Conservation (phyloP, 2,113 vertebrate species). For the Eublepharis macularius region DNA sequence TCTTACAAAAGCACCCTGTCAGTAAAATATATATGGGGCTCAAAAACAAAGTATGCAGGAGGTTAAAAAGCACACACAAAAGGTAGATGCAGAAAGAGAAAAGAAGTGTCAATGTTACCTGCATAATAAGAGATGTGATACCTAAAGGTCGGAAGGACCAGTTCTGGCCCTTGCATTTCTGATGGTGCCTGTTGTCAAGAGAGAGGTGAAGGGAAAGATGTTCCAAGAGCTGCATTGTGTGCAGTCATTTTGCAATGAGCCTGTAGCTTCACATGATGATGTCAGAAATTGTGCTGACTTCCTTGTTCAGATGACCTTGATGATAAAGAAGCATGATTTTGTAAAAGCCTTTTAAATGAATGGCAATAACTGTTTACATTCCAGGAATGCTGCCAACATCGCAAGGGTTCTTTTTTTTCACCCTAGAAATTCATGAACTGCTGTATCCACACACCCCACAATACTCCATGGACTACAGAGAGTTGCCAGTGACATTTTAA, state of each 20-base stretch:
- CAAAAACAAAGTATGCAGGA: background rate
- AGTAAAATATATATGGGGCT: slow-evolving; percentile 48
- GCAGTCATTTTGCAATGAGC: background rate
- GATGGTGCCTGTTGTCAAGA: background rate
- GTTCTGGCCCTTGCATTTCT: background rate
- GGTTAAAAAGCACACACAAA: background rate
- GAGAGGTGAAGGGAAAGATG: background rate
- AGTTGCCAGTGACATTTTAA: rapidly evolving
- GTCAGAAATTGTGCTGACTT: background rate
- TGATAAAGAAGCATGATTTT: background rate
- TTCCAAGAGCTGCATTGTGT: background rate
- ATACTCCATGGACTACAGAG: background rate
- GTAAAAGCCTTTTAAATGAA: background rate
- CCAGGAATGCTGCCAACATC: background rate
- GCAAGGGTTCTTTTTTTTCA: slow-evolving; percentile 16
- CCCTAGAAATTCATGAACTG: background rate
- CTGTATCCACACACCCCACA: background rate
- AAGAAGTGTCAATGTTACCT: background rate
- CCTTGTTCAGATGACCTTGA: background rate
- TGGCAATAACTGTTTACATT: slow-evolving; percentile 3
- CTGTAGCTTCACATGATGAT: background rate
- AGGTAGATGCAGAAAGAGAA: slow-evolving; percentile 20
- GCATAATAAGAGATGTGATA: slow-evolving; percentile 34
- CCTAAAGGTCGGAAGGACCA: slow-evolving; percentile 19
- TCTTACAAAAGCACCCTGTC: slow-evolving; percentile 35